Evolutionary conservation across 2,113 vertebrate species (phyloP).

Genomic region (Cebidichthys violaceus): DNA sequence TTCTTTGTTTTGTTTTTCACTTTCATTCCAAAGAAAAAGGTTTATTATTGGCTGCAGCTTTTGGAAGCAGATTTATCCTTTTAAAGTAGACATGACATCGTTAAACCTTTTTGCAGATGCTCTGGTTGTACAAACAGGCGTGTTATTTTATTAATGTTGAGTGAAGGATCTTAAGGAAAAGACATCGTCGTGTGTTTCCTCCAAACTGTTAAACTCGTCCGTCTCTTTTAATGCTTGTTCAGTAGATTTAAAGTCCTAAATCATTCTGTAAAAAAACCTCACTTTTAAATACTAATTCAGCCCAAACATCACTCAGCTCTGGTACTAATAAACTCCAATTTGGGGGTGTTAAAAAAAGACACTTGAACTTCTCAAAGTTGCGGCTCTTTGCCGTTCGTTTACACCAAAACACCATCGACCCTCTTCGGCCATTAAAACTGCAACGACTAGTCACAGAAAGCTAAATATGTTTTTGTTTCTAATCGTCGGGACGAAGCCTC

Average conservation of each 20-base stretch:
- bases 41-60: too few relatives aligned
- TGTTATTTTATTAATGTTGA: too few relatives aligned
- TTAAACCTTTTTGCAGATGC: too few relatives aligned
- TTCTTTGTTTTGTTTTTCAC: neutral
- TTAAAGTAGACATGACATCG: too few relatives aligned
- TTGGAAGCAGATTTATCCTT: too few relatives aligned
- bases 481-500: constrained; percentile 14
- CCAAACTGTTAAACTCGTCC: neutral
- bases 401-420: constrained; percentile 22
- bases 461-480: neutral
- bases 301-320: constrained; percentile 32
- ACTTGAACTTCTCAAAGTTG: constrained; percentile 47
- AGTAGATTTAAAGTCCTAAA: neutral
- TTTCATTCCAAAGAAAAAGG: neutral
- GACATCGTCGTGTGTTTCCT: too few relatives aligned
- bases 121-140: too few relatives aligned
- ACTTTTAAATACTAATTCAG: too few relatives aligned
- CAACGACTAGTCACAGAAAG: neutral
- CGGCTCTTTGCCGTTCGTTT: constrained; percentile 45
- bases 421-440: constrained; percentile 5
- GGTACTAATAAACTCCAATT: constrained; percentile 8
- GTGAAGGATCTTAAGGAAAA: too few relatives aligned
- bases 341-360: neutral
- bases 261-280: neutral
- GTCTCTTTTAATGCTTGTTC: neutral